These are phyloP conservation scores for Chromobotia macracanthus DNA, from an alignment of 2,797 vertebrate species.

Conservation along the genomic window DNA sequence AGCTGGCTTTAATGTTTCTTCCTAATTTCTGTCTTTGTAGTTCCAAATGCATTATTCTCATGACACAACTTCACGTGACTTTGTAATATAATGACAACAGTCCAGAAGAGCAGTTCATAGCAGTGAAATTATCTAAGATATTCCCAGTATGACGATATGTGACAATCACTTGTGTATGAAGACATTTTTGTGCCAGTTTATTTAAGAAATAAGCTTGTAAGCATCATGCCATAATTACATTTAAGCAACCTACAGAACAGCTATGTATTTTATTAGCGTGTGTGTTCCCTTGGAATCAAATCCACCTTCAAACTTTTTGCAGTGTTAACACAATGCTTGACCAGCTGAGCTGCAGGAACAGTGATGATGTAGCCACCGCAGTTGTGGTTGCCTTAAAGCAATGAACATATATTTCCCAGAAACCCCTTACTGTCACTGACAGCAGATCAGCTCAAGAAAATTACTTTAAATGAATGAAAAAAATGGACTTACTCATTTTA, in stretches of 20 bases:
- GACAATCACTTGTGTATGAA: too few relatives aligned
- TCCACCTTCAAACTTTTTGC: too few relatives aligned
- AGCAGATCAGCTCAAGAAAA: neutral
- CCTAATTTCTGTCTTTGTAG: conserved; percentile 4
- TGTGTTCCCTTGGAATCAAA: too few relatives aligned
- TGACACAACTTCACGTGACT: neutral
- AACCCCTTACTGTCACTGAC: neutral
- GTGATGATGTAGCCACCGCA: too few relatives aligned
- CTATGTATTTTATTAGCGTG: too few relatives aligned
- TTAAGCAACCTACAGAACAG: too few relatives aligned
- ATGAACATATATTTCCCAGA: neutral
- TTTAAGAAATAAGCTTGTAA: neutral
- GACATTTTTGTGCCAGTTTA: neutral
- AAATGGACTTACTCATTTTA: neutral
- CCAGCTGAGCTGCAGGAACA: too few relatives aligned
- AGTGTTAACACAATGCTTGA: too few relatives aligned
- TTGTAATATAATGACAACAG: neutral
- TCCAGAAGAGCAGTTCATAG: neutral
- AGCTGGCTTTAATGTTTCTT: conserved; percentile 18
- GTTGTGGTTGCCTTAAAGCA: neutral
- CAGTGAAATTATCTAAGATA: too few relatives aligned
- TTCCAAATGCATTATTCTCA: neutral
- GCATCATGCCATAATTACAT: neutral
- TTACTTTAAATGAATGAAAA: neutral
- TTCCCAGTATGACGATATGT: too few relatives aligned